These are phyloP conservation scores for Myiagra hebetior DNA, from an alignment of 2,113 vertebrate genomes.

Conservation along the genomic window DNA sequence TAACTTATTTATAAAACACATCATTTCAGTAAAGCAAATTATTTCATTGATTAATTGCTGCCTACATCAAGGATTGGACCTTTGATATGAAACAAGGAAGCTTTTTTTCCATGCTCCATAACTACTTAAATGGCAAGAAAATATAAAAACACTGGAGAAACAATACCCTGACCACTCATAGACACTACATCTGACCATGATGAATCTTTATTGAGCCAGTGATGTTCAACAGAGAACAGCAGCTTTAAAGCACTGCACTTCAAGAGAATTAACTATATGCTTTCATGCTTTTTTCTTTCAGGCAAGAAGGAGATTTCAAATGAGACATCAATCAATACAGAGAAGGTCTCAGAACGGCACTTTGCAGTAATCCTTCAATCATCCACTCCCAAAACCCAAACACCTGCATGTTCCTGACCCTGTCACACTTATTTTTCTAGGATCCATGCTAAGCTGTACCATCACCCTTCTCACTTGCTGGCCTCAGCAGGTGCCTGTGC, in stretches of 20 bases:
- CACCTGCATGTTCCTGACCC: neutral
- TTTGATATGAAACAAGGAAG: neutral
- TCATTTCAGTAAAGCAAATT: neutral
- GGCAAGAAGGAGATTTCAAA: slow-evolving; percentile 10
- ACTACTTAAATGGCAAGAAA: neutral
- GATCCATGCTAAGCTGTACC: neutral
- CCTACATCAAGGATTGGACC: neutral
- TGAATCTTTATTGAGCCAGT: neutral
- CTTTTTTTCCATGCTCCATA: neutral
- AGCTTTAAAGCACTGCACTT: neutral
- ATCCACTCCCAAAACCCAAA: neutral
- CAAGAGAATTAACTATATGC: neutral
- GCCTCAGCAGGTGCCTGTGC: neutral
- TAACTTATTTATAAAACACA: slow-evolving; percentile 39
- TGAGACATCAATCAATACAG: neutral
- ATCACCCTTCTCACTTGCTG: neutral
- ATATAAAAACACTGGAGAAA: neutral
- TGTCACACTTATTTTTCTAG: neutral
- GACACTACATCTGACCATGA: neutral
- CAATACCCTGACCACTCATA: neutral
- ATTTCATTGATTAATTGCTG: slow-evolving; percentile 19
- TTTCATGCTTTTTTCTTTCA: neutral
- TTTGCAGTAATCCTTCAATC: neutral
- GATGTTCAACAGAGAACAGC: neutral
- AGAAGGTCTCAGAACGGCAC: neutral